These are phyloP conservation scores for Ametastegia equiseti DNA, from an alignment of 2,888 invertebrate species.

Conservation along the genomic window DNA sequence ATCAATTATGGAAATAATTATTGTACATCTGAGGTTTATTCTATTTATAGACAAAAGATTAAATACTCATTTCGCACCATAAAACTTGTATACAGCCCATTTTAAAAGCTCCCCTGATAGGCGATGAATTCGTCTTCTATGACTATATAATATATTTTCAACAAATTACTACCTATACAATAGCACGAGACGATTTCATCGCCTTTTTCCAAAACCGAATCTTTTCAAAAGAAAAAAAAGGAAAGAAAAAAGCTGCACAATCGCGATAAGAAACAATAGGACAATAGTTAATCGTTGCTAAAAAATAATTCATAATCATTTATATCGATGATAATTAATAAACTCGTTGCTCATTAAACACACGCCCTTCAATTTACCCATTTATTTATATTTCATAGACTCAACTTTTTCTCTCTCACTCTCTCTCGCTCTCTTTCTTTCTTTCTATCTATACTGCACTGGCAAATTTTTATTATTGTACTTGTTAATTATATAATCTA, in stretches of 20 bases:
- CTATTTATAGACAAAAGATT: background rate
- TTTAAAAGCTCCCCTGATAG: too few relatives aligned
- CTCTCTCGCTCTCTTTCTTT: too few relatives aligned
- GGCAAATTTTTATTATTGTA: background rate
- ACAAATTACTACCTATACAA: too few relatives aligned
- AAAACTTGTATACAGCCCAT: background rate
- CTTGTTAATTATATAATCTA: background rate
- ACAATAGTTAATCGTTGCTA: background rate
- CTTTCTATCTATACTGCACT: slow-evolving; percentile 4
- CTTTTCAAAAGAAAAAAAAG: background rate
- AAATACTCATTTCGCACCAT: background rate
- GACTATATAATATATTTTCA: too few relatives aligned
- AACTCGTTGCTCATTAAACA: too few relatives aligned
- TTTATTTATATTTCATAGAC: background rate
- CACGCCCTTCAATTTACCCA: background rate
- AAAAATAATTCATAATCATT: background rate
- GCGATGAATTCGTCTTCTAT: too few relatives aligned
- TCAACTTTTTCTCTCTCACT: background rate
- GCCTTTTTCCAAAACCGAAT: too few relatives aligned
- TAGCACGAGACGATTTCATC: too few relatives aligned
- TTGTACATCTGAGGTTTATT: slow-evolving; percentile 8
- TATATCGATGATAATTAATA: background rate
- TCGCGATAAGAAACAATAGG: background rate
- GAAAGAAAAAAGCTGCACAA: background rate
- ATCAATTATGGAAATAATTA: slow-evolving; percentile 1